Evolutionary conservation across 2,113 vertebrate species (phyloP), one percentile per base, ranked within the genome.

Genomic region (Gavia stellata): DNA sequence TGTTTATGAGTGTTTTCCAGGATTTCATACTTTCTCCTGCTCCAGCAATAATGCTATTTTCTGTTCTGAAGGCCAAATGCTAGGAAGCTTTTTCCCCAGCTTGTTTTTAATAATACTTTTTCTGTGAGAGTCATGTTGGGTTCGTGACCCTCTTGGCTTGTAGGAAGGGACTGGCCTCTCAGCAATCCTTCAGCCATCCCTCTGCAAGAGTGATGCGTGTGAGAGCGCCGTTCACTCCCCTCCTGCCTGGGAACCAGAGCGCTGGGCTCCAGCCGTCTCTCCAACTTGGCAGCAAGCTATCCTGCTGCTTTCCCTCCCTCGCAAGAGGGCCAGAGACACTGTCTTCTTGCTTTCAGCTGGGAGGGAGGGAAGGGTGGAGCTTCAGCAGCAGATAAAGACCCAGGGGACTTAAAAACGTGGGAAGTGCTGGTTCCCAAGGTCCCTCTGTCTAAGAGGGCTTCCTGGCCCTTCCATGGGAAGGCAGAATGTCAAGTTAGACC

Each of bases 221-320:
- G 61, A 81, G 61, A 92, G 3, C 0, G 0, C 42, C 25, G 7
- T 66, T 85, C 4, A 0, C 3, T 45, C n/a, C 7, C 21, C 20
- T 70, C 6, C 59, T 47, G 68, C 74, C 73, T 94, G 87, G 87
- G 90, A 96, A 82, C 47, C 25, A 66, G 49, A 65, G 40, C 2
- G 0, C 1, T 0, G 16, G 25, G 12, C 34, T 8, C 4, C 0
- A 0, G 1, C 8, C 6, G 2, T 31, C 68, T 44, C 56, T 59
- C 7, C 1, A 0, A 23, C 29, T 90, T 94, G 91, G 65, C 92
- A 94, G 59, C 34, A 50, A 90, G 16, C n/a, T 90, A 72, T 52
- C 13, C 70, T 65, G 44, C 8, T 49, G 47, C 65, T 59, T 65
- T 50, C 24, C 10, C 40, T 56, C 52, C 31, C 73, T 88, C 55